A percentile compares a stretch with the other conserved stretches of the same genome.
Conservation (phyloP, 1,140 invertebrate genomes). For the Hylaeus volcanicus region DNA sequence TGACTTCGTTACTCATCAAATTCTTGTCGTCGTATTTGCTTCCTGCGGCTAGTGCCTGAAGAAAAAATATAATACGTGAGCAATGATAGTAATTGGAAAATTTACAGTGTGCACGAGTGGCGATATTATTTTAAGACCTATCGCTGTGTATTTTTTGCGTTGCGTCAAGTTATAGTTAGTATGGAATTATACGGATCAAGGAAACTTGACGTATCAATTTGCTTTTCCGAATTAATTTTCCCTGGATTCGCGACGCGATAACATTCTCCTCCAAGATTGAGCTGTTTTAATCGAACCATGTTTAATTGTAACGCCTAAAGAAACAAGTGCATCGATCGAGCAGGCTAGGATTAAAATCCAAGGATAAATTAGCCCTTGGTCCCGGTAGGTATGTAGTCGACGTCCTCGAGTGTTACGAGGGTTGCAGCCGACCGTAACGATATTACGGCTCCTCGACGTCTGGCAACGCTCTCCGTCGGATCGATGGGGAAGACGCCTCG, state of each 20-base stretch:
- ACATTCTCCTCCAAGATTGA: background rate
- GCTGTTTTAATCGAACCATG: no score
- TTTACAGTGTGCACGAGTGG: no score
- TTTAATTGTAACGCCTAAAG: no score
- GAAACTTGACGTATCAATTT: no score
- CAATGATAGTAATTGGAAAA: no score
- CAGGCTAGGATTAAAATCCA: background rate
- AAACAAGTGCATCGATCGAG: no score
- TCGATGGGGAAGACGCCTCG: conserved; percentile 40
- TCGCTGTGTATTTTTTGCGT: no score
- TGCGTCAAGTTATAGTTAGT: no score
- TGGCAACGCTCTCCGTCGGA: conserved; percentile 36
- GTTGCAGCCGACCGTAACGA: conserved; percentile 32
- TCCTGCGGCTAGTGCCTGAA: conserved; percentile 44
- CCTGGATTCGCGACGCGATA: no score
- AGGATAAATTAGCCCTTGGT: background rate
- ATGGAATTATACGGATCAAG: no score
- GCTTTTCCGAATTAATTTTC: no score
- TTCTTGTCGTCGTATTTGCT: conserved; percentile 84
- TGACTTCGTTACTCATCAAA: conserved; percentile 86
- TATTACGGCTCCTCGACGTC: conserved; percentile 42
- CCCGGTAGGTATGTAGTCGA: background rate
- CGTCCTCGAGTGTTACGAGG: conserved; percentile 6
- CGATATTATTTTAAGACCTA: no score
- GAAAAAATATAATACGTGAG: background rate